Evolutionary conservation across 1,140 invertebrate species (phyloP).

Genomic region (Atta colombica): DNA sequence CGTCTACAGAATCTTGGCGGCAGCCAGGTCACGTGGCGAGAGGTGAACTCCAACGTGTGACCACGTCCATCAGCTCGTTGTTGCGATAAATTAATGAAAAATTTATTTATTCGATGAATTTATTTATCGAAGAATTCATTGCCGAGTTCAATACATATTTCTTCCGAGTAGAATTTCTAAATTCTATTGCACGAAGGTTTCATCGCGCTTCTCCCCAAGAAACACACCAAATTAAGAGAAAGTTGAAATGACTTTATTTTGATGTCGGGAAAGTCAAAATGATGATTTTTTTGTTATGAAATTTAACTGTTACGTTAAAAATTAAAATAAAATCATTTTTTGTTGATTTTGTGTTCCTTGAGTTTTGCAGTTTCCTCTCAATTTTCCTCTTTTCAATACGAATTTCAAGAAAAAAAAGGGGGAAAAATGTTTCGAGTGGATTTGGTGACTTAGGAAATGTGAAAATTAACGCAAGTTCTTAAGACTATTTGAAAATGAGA

Average conservation of each 20-base stretch:
- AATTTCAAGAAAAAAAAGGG: background rate
- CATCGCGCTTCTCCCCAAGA: background rate
- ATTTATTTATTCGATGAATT: slow-evolving; percentile 16
- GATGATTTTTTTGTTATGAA: too few species aligned
- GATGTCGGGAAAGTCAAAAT: too few species aligned
- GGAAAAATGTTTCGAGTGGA: background rate
- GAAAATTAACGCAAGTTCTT: background rate
- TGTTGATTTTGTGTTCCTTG: too few species aligned
- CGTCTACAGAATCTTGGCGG: slow-evolving; percentile 79
- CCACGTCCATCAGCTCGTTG: too few species aligned
- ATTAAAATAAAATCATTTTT: too few species aligned
- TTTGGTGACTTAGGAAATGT: background rate
- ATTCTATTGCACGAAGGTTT: background rate
- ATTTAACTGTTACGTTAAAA: too few species aligned
- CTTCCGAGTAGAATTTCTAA: background rate
- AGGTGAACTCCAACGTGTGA: slow-evolving; percentile 80
- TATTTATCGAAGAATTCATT: background rate
- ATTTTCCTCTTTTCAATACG: background rate
- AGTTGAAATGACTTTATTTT: too few species aligned
- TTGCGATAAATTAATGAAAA: background rate
- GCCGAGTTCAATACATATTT: background rate
- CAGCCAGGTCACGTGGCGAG: slow-evolving; percentile 79
- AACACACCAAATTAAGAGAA: too few species aligned
- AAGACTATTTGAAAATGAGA: background rate
- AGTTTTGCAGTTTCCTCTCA: background rate